Conservation (phyloP, 2,113 vertebrate species). For the Clarias magur region DNA sequence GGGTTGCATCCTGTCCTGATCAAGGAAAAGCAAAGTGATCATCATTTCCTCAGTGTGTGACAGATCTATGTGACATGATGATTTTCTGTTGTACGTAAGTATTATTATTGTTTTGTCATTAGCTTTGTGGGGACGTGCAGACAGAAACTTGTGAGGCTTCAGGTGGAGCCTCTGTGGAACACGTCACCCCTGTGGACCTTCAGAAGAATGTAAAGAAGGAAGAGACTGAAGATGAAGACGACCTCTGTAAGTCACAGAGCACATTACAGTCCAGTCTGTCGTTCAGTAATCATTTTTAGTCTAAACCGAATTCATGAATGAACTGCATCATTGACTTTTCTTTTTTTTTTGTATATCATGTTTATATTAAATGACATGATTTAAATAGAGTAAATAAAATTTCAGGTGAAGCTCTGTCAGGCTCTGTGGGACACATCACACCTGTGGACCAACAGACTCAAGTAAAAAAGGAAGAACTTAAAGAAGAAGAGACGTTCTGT, state of each 20-base stretch:
- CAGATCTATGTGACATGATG: too few relatives aligned
- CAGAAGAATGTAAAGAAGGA: too few relatives aligned
- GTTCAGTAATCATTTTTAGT: neutral
- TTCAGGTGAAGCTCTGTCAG: neutral
- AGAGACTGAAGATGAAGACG: too few relatives aligned
- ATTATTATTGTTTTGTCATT: too few relatives aligned
- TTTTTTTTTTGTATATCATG: too few relatives aligned
- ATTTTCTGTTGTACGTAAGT: neutral
- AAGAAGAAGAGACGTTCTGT: neutral
- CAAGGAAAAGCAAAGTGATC: neutral
- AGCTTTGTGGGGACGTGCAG: too few relatives aligned
- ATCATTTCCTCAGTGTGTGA: neutral
- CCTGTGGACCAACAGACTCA: neutral
- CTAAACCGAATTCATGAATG: neutral
- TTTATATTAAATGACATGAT: too few relatives aligned
- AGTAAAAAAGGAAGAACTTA: neutral
- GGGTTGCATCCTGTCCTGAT: neutral
- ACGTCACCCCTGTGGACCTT: too few relatives aligned
- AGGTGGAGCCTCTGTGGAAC: too few relatives aligned
- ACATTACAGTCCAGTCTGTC: neutral
- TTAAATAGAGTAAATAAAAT: neutral
- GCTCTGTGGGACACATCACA: neutral
- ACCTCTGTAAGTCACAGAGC: too few relatives aligned
- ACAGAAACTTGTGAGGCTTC: too few relatives aligned
- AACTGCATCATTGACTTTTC: neutral